Evolutionary conservation across 1,140 invertebrate species (phyloP).

Genomic region (Procambarus clarkii): DNA sequence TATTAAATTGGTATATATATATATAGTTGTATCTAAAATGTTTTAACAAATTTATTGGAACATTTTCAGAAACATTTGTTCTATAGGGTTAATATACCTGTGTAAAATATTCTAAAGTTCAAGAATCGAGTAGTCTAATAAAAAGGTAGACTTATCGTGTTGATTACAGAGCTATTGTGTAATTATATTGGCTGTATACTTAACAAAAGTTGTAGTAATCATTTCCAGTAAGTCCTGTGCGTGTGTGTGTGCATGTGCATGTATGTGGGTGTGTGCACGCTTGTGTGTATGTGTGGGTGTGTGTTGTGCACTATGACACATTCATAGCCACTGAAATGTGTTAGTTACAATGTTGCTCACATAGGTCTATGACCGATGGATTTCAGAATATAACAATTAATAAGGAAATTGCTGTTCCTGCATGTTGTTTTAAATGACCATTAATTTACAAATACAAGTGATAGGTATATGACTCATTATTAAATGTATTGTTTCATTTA

Average conservation of each 20-base stretch:
- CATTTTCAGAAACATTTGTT: neutral
- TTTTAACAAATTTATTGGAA: neutral
- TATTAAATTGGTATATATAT: neutral
- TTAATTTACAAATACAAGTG: too few relatives aligned
- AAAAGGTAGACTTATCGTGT: neutral
- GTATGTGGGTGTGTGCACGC: too few relatives aligned
- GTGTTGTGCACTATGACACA: conserved; percentile 13
- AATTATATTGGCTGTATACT: neutral
- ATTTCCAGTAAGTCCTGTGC: neutral
- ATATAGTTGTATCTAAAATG: neutral
- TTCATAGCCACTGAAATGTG: neutral
- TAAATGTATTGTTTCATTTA: too few relatives aligned
- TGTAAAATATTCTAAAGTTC: neutral
- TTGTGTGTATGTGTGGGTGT: neutral
- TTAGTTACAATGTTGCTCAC: neutral
- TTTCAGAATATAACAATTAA: neutral
- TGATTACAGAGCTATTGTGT: neutral
- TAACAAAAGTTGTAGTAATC: neutral
- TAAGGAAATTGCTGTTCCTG: neutral
- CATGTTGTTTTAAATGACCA: neutral
- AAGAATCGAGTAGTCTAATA: neutral
- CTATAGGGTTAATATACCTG: conserved; percentile 1
- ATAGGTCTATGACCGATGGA: neutral
- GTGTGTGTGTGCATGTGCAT: neutral
- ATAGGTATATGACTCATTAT: too few relatives aligned